Evolutionary conservation across 1,140 invertebrate genomes (phyloP).

Genomic region (Aphelenchoides fujianensis): DNA sequence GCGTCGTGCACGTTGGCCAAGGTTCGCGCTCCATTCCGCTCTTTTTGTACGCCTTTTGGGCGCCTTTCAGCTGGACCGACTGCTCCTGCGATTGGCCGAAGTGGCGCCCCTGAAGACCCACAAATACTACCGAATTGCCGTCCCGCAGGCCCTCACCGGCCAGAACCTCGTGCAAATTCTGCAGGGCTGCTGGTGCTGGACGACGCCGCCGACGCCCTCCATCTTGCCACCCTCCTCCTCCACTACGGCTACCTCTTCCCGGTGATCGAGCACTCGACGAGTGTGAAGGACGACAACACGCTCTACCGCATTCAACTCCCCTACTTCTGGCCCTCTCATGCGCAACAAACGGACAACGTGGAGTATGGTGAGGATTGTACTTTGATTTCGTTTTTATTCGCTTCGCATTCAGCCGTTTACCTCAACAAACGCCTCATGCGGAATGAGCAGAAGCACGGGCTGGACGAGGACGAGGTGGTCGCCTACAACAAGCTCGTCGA

Average conservation of each 20-base stretch:
- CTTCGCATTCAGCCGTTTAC: conserved; percentile 56
- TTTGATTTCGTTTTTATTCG: conserved; percentile 16
- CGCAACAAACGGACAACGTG: conserved; percentile 58
- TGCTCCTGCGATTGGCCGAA: conserved; percentile 40
- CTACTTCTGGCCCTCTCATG: conserved; percentile 62
- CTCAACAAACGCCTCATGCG: conserved; percentile 59
- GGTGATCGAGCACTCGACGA: conserved; percentile 49
- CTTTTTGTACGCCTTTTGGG: too few species aligned
- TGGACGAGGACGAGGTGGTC: conserved; percentile 60
- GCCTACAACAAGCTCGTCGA: conserved; percentile 60
- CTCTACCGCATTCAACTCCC: conserved; percentile 60
- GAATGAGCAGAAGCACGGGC: conserved; percentile 60
- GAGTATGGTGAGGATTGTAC: conserved; percentile 51
- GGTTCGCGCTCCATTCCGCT: conserved; percentile 19
- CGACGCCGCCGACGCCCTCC: conserved; percentile 54
- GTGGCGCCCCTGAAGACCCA: conserved; percentile 51
- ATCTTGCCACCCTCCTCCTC: conserved; percentile 57
- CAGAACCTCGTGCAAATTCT: conserved; percentile 53
- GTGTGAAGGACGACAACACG: conserved; percentile 57
- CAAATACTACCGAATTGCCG: conserved; percentile 61
- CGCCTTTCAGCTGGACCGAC: conserved; percentile 46
- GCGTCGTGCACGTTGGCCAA: conserved; percentile 14
- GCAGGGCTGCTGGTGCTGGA: conserved; percentile 51
- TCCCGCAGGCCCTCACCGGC: conserved; percentile 60
- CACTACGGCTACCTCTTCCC: conserved; percentile 59